Percentiles rank a stretch among this genome's conserved stretches.
These are phyloP conservation scores for Scaptomyza tumidula DNA, from an alignment of 2,888 invertebrate species.

Conservation along the genomic window DNA sequence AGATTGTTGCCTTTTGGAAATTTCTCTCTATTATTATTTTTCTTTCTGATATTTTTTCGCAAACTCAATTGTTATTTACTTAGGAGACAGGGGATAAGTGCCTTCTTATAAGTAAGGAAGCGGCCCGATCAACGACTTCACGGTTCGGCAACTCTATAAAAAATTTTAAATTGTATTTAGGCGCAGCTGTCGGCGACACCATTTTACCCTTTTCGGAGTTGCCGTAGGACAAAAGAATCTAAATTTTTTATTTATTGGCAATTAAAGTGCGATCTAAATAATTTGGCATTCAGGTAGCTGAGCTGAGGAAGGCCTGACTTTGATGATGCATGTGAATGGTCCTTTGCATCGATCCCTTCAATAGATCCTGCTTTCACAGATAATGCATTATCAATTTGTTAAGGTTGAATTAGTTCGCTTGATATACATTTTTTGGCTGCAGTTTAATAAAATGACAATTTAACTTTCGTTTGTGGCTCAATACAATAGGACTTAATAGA, in stretches of 20 bases:
- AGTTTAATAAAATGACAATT: slow-evolving; percentile 15
- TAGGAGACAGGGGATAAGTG: slow-evolving; percentile 47
- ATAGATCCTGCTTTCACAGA: slow-evolving; percentile 19
- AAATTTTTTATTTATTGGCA: slow-evolving; percentile 74
- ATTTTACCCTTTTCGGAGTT: slow-evolving; percentile 61
- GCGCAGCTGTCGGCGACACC: slow-evolving; percentile 70
- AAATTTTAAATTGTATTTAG: slow-evolving; percentile 50
- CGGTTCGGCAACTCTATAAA: slow-evolving; percentile 51
- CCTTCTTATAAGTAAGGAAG: slow-evolving; percentile 15
- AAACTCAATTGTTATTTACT: slow-evolving; percentile 67
- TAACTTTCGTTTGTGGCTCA: slow-evolving; percentile 41
- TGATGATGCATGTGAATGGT: slow-evolving; percentile 65
- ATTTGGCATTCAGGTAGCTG: slow-evolving; percentile 72
- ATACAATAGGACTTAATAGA: slow-evolving; percentile 66
- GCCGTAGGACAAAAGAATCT: slow-evolving; percentile 22
- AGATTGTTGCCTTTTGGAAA: slow-evolving; percentile 62
- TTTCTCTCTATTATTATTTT: not conserved
- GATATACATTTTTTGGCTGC: slow-evolving; percentile 51
- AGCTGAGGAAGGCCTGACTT: slow-evolving; percentile 49
- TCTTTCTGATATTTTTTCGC: slow-evolving; percentile 16
- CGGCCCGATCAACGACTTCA: slow-evolving; percentile 64
- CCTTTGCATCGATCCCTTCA: slow-evolving; percentile 24
- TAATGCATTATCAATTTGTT: slow-evolving; percentile 73
- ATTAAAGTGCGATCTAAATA: slow-evolving; percentile 78
- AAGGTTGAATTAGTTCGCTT: slow-evolving; percentile 72